Base-by-base conservation (phyloP, 1,140 invertebrate genomes). In the Stegodyphus mimosarum region DNA sequence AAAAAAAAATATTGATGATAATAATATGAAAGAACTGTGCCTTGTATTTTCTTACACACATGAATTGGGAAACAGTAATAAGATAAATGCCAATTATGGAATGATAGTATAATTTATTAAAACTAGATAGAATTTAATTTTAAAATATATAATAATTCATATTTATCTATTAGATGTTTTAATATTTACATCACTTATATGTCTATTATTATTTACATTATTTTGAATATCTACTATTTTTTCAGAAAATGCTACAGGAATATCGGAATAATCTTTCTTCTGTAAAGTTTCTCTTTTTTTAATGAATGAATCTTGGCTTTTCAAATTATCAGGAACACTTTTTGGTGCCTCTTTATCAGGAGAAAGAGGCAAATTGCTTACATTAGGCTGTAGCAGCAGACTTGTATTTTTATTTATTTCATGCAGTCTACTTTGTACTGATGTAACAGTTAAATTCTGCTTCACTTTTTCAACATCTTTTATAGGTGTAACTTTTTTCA, bases 261-360 rank as follows among this genome's bases (percentile, higher is more conserved):
- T 6, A 10, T 71, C 49, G 51, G n/a, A 15, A 10, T 71, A 9
- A 71, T 7, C 18, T 50, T 71, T 51, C n/a, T 50, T 17, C 17
- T 48, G 67, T 18, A 81, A 81, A 50, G 78, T 67, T 72, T 81
- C 78, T 13, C 78, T 55, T 51, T 72, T 55, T 1, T 60, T 71
- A 6, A 81, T 60, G 72, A 63, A 69, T n/a, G 48, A 48, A 17
- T 81, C 70, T 50, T 3, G 7, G 48, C n/a, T 75, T 55, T 60
- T 60, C n/a, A 55, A 17, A 60, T 18, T 75, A 55, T 75, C 70
- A 33, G 33, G 33, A 33, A 33, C 33, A 33, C 33, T 33, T 33
- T 33, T 33, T 33, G 33, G 33, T 33, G 33, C 33, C 33, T 33
- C 33, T 33, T 1, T 33, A 33, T 33, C 33, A 33, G 33, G 33